Evolutionary conservation across 2,113 vertebrate genomes (phyloP).

Genomic region (Seriola quinqueradiata): DNA sequence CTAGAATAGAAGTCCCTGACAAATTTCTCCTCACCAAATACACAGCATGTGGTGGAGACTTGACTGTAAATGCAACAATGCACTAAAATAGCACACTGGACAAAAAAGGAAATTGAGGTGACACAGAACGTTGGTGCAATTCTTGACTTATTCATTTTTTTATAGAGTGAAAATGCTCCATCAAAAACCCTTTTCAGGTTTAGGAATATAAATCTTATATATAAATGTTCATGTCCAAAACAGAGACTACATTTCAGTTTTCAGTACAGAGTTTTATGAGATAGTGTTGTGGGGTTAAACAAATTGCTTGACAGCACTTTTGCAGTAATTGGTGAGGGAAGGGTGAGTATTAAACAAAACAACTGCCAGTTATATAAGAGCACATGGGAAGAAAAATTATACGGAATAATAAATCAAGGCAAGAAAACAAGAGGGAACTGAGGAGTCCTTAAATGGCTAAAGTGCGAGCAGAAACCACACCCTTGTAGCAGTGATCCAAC

Average conservation of each 20-base stretch:
- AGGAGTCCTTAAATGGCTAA: neutral
- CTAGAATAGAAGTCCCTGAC: neutral
- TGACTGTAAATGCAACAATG: neutral
- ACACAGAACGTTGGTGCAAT: neutral
- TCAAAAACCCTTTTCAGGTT: neutral
- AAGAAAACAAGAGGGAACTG: neutral
- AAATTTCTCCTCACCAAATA: neutral
- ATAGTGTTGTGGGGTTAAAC: constrained; percentile 19
- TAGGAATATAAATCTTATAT: constrained; percentile 1
- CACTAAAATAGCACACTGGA: neutral
- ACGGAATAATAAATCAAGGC: neutral
- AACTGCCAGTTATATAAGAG: neutral
- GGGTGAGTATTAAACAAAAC: neutral
- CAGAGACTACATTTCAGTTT: neutral
- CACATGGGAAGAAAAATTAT: neutral
- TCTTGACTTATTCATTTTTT: neutral
- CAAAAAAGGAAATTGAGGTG: neutral
- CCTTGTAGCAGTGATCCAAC: neutral
- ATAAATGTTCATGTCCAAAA: neutral
- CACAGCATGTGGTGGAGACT: neutral
- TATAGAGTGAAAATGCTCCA: neutral
- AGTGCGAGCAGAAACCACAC: neutral
- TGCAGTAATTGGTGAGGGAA: neutral
- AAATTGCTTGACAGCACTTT: constrained; percentile 7
- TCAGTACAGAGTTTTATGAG: constrained; percentile 7